Percentiles rank a stretch among this genome's conserved stretches.
These are phyloP conservation scores for Drosophila hydei DNA, from an alignment of 1,140 invertebrate species.

Conservation along the genomic window DNA sequence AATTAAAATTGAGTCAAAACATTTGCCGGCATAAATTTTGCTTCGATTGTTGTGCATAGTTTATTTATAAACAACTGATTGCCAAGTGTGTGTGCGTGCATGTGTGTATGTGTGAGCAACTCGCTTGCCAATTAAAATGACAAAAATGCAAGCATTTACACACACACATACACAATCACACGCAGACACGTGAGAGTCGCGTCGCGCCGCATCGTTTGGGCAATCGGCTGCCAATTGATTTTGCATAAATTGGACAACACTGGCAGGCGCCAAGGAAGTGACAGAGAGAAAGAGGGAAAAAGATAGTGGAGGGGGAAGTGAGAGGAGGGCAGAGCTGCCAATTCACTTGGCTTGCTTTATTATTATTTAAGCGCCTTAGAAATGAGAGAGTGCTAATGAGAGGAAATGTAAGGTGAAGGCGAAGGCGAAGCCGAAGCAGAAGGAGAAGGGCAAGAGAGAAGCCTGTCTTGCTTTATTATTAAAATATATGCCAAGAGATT, in stretches of 20 bases:
- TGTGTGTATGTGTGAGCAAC: slow-evolving; percentile 14
- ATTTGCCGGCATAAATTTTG: slow-evolving; percentile 44
- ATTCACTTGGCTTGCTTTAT: slow-evolving; percentile 11
- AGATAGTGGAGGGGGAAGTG: background rate
- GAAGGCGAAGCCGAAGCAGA: background rate
- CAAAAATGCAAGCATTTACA: slow-evolving; percentile 42
- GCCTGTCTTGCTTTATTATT: background rate
- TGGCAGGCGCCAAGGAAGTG: slow-evolving; percentile 14
- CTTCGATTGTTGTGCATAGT: slow-evolving; percentile 45
- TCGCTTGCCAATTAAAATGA: slow-evolving; percentile 47
- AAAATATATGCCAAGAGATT: slow-evolving; percentile 21
- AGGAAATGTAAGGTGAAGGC: no score
- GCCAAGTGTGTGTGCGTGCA: slow-evolving; percentile 30
- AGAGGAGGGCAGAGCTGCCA: background rate
- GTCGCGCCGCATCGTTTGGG: slow-evolving; percentile 56
- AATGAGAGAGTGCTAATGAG: no score
- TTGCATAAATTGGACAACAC: slow-evolving; percentile 6
- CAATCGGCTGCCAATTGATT: slow-evolving; percentile 44
- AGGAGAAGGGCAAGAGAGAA: background rate
- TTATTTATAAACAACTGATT: slow-evolving; percentile 73
- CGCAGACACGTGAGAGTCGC: slow-evolving; percentile 57
- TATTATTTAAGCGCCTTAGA: slow-evolving; percentile 17
- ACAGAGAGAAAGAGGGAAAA: background rate
- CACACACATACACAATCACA: background rate
- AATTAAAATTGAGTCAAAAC: slow-evolving; percentile 17